A percentile compares a stretch with the other conserved stretches of the same genome.
phyloP scores from a whole-genome alignment of 2,797 vertebrate species.

The Gallinago nigripennis region DNA sequence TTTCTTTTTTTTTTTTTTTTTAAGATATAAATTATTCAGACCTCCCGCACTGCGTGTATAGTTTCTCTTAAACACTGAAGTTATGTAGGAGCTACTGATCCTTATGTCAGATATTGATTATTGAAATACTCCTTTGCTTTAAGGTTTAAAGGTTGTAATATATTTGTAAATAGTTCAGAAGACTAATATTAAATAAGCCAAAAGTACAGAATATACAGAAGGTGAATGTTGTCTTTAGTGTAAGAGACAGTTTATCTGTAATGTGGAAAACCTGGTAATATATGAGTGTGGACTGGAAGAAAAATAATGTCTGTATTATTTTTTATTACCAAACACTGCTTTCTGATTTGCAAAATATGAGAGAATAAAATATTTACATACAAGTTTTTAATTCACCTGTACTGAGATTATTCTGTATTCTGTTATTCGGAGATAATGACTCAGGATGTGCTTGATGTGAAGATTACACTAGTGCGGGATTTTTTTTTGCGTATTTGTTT shows the following conservation, averaged over 20 bases:
- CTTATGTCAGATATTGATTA: constrained; percentile 61
- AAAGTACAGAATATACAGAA: constrained; percentile 47
- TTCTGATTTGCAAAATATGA: constrained; percentile 75
- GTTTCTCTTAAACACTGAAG: constrained; percentile 78
- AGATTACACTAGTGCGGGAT: accelerated
- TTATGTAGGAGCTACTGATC: constrained; percentile 77
- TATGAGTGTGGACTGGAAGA: constrained; percentile 67
- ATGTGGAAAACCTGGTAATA: constrained; percentile 61
- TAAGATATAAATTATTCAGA: constrained; percentile 78
- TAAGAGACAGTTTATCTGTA: constrained; percentile 44
- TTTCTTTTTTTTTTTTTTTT: constrained; percentile 63
- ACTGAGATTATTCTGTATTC: constrained; percentile 19
- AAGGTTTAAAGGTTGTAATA: constrained; percentile 75
- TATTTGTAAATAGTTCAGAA: constrained; percentile 81
- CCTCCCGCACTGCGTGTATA: constrained; percentile 75
- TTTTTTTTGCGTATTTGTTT: no score
- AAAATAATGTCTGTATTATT: constrained; percentile 78
- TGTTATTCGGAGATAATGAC: not conserved
- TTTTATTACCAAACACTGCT: constrained; percentile 80
- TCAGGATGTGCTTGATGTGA: not conserved
- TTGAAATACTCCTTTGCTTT: constrained; percentile 62
- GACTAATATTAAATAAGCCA: constrained; percentile 66
- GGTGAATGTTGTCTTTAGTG: constrained; percentile 16
- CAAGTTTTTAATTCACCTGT: constrained; percentile 69
- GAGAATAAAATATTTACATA: constrained; percentile 81